Evolutionary conservation across 2,797 vertebrate species (phyloP), one percentile per base, ranked within the genome.

Genomic region (Sandelia bainsii): DNA sequence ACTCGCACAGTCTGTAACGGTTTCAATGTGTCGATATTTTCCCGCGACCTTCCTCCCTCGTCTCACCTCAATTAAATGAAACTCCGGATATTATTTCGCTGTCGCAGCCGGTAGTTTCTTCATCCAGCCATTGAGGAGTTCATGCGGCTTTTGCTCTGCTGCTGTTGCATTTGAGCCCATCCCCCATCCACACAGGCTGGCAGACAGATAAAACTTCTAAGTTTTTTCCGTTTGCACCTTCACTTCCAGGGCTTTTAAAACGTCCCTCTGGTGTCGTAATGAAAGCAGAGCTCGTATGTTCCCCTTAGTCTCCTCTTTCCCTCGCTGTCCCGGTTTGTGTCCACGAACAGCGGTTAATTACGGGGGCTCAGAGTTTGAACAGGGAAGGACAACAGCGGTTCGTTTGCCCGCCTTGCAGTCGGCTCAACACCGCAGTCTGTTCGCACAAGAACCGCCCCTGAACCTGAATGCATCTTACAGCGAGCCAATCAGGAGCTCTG

Each of bases 111-210:
- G 81, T 67, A 32, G 79, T 89, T 89, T 85, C 85, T 91, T 89
- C 86, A 89, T 73, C 86, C 86, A 86, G 88, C 85, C 89, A 87
- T 89, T 82, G 42, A 81, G 68, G 79, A 89, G 58, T 88, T 91
- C 89, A 89, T 86, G 91, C 91, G 85, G 91, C 89, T 89, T 80
- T 72, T 61, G 83, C 76, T 76, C 69, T 68, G 78, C 72, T 77
- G 81, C 74, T 68, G 78, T 73, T 77, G 81, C 74, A 72, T 42
- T 61, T 69, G 37, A 81, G 86, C 89, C 91, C 89, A 92, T 92
- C 86, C 88, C 91, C 91, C 91, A 90, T 89, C 87, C 84, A 7
- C 82, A 37, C 79, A 65, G 68, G 71, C 84, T 79, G 75, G 58
- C 65, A 80, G 75, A 72, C 75, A 45, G 62, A 89, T 72, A 78